Evolutionary conservation across 2,797 vertebrate species (phyloP).

Genomic region (Lacerta bilineata): DNA sequence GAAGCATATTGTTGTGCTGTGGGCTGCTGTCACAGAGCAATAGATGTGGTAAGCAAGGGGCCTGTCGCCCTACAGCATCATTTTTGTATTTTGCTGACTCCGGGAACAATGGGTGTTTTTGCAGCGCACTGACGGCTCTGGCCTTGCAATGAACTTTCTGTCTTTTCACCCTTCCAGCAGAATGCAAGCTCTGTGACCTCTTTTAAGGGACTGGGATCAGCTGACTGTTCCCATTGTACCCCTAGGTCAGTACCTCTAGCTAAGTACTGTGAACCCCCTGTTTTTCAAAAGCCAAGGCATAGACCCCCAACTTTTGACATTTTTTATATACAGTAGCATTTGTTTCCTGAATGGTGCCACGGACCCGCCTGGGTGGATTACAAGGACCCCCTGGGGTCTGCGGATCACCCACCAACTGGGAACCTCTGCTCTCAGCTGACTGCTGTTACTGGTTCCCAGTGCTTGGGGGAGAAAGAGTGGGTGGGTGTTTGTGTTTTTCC

Average conservation of each 20-base stretch:
- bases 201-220: not conserved
- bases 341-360: no score
- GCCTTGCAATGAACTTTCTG: fast-evolving
- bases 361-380: no score
- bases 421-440: no score
- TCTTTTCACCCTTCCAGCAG: fast-evolving
- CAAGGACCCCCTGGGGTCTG: no score
- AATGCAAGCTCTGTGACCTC: not conserved
- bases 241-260: no score
- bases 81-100: not conserved
- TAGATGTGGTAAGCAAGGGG: fast-evolving
- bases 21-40: not conserved
- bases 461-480: not conserved
- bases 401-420: no score
- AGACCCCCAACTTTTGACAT: no score
- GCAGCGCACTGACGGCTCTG: fast-evolving
- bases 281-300: no score
- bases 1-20: not conserved
- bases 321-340: no score
- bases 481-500: not conserved
- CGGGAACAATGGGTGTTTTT: not conserved
- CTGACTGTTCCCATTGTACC: not conserved
- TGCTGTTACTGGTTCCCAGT: not conserved
- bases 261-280: no score
- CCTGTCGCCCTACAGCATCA: not conserved